Evolutionary conservation across 2,888 invertebrate species (phyloP), one percentile per base, ranked within the genome.

Genomic region (Spodoptera picta): DNA sequence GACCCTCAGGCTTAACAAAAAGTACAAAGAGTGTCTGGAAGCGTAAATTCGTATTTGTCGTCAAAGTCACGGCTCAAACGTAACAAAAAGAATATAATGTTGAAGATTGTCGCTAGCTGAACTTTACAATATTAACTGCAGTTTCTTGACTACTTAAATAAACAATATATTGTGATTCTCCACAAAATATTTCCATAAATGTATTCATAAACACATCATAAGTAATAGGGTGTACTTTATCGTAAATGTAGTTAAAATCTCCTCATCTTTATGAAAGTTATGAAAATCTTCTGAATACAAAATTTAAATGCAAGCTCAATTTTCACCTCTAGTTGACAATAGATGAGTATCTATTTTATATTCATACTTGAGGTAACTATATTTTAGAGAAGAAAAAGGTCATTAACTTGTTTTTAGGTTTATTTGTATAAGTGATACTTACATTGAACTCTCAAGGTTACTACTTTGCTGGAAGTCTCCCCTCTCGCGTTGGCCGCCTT

Each of bases 401-500:
- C 36, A 36, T 36, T 36, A 36, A 36, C 36, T 2, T 36, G 7
- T 19, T 23, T 7, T 46, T 23, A 19, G 10, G 1, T 46, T 46
- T 44, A 14, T 44, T 51, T 6, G 4, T 36, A 19, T 19, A 19
- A 11, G 27, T 46, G 19, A 44, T 70, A 97, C 98, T 97, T 91
- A 98, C 98, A 98, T 93, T 98, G 96, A 62, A 98, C 97, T 81
- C 97, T 95, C 46, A 98, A 93, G 74, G 95, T 95, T 69, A 98
- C 98, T 65, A 96, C 95, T 65, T 96, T 95, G 84, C 98, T 98
- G 58, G 96, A 96, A 1, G 97, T 97, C 89, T 98, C 98, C 14
- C 98, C 98, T 69, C 97, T 95, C 60, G 96, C 96, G 87, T 98
- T 98, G 68, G 97, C 96, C 12, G 98, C 98, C 69, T 96, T 95